Evolutionary conservation across 2,888 invertebrate genomes (phyloP), one percentile per base, ranked within the genome.

Genomic region (Drosophila flavopinicola): DNA sequence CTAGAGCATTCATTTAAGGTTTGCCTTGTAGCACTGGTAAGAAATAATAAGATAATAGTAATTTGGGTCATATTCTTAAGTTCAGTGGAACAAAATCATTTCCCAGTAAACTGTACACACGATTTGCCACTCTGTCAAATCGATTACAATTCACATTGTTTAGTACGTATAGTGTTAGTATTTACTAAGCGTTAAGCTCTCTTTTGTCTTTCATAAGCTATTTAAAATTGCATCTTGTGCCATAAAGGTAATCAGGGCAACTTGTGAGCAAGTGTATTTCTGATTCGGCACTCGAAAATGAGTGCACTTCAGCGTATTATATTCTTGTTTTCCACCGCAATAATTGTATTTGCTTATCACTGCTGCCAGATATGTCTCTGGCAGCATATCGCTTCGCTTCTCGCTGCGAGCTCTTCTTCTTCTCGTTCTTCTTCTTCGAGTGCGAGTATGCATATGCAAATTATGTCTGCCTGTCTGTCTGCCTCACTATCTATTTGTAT

Each of bases 381-480:
- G 48, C 52, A 56, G 41, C 39, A 48, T 20, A 37, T 71, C 17
- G 51, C 41, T 56, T 41, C 32, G 42, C 42, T 52, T 25, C 56
- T 9, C 32, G 6, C 54, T 47, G 57, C 54, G 58, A 53, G 33
- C 42, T 59, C n/a, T n/a, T n/a, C n/a, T n/a, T n/a, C n/a, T n/a
- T n/a, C n/a, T n/a, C n/a, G 49, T 39, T 59, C 27, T 41, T 11
- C 17, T 6, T 25, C 13, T 6, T 24, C 24, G 24, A 47, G 11
- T 56, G 17, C 25, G 25, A 39, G 32, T 30, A 15, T 13, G 35
- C 32, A 33, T 61, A 79, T 80, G 75, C 75, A 75, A 84, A 84
- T 74, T 29, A 37, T 56, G 69, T 64, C 51, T 47, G 39, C 15
- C 41, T 57, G 35, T 51, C 44, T 57, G 57, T 42, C 52, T 48